Percentiles rank a stretch among this genome's conserved stretches.
Conservation (phyloP, 2,888 invertebrate species). For the Acrocera orbiculus region DNA sequence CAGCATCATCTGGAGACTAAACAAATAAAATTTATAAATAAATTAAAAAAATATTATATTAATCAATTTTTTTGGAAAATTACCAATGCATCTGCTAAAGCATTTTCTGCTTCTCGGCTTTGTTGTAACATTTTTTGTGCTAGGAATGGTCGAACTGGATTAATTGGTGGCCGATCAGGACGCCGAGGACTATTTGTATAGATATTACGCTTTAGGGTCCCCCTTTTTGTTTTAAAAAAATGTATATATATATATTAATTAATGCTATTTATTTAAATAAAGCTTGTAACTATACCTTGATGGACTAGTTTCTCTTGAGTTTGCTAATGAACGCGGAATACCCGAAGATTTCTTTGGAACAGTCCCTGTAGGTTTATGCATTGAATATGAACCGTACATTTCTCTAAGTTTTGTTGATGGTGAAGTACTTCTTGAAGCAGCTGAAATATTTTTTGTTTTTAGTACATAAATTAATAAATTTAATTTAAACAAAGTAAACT, state of each 20-base stretch:
- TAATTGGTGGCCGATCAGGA: conserved; percentile 36
- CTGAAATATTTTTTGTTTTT: conserved; percentile 31
- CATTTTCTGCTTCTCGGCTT: conserved; percentile 72
- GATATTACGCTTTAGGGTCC: conserved; percentile 13
- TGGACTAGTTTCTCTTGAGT: conserved; percentile 49
- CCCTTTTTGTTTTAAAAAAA: conserved; percentile 8
- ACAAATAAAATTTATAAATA: conserved; percentile 8
- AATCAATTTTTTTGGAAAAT: conserved; percentile 13
- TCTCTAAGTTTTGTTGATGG: conserved; percentile 74
- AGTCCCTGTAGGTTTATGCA: conserved; percentile 30
- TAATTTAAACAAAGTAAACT: background rate
- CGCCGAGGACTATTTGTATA: conserved; percentile 23
- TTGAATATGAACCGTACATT: conserved; percentile 35
- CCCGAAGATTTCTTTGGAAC: conserved; percentile 51
- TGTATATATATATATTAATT: background rate
- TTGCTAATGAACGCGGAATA: conserved; percentile 49
- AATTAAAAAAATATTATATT: conserved; percentile 3
- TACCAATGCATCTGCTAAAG: conserved; percentile 54
- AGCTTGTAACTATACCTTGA: conserved; percentile 30
- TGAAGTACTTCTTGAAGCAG: conserved; percentile 84
- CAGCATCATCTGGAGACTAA: conserved; percentile 36
- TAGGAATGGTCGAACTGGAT: conserved; percentile 41
- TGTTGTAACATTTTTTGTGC: conserved; percentile 72
- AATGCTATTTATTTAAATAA: background rate
- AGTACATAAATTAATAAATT: conserved; percentile 10